These are phyloP conservation scores for Macaca mulatta DNA, from an alignment of 2,113 vertebrate genomes.

Conservation along the genomic window DNA sequence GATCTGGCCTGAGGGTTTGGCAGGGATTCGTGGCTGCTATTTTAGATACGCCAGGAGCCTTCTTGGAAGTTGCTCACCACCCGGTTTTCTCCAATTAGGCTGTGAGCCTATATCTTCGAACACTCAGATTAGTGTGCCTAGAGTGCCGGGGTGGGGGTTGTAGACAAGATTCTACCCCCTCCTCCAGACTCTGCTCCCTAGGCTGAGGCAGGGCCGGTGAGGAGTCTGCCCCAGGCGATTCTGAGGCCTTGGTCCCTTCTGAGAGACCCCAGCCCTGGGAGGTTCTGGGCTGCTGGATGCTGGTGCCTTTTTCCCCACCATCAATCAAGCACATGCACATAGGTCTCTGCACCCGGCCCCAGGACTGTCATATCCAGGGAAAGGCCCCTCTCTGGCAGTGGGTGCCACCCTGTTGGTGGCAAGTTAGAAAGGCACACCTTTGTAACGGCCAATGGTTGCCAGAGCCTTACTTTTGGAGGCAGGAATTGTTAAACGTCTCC, in stretches of 20 bases:
- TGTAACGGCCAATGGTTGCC: background rate
- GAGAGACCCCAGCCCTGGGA: background rate
- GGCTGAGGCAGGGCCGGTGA: background rate
- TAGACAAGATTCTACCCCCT: fast-evolving
- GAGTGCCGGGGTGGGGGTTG: background rate
- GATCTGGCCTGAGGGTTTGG: constrained; percentile 47
- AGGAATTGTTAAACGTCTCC: fast-evolving
- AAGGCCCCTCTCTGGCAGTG: background rate
- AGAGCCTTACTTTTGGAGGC: fast-evolving
- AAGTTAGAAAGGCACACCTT: background rate
- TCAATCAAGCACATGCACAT: background rate
- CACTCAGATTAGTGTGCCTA: background rate
- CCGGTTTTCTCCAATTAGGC: background rate
- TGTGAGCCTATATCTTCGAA: background rate
- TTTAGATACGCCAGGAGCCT: background rate
- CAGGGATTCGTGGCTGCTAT: background rate
- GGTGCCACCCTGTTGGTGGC: fast-evolving
- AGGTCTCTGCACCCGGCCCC: fast-evolving
- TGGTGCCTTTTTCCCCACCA: fast-evolving
- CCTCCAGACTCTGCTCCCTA: fast-evolving
- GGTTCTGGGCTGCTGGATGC: fast-evolving
- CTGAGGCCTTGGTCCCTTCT: background rate
- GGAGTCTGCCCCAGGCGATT: background rate
- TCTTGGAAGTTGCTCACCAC: background rate
- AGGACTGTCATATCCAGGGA: background rate